Base-by-base conservation (phyloP, 2,888 invertebrate genomes). In the Arge pagana region DNA sequence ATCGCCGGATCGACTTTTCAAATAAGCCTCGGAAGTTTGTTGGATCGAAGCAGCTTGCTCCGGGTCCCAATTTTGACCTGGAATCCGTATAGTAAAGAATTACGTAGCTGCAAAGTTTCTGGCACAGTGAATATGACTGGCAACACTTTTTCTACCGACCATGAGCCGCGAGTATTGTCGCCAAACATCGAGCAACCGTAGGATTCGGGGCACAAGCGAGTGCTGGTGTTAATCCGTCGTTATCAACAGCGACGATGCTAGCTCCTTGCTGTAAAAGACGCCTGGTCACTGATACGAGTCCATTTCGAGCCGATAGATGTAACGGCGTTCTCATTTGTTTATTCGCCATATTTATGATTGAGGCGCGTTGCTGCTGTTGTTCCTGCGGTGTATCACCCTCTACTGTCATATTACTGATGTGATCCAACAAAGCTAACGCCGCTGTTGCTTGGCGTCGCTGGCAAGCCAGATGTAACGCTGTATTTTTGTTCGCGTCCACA, bases 381-480 rank as follows among this genome's bases (percentile, higher is more conserved):
- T 45, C 45, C 45, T 45, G 45, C 23, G 15, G 2, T 10, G 23
- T 45, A 33, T 45, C 45, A 15, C 33, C 45, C n/a, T 45, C 61
- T 23, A 74, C 62, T 30, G 66, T 65, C 1, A 67, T 63, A 51
- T 81, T 78, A 40, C 77, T 77, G 54, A 81, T 78, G 65, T 79
- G 79, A 59, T 83, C 82, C 58, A 85, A 70, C 19, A 85, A 70
- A 24, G 83, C 64, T 52, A 83, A 75, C 39, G 84, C 83, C 55
- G 82, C 80, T 49, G 79, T 77, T 55, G 80, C 81, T 65, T 84
- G 81, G 57, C 78, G 80, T 66, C 80, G 78, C 56, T 81, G 74
- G 67, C 85, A 85, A 21, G 85, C 83, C 65, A 82, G 79, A 65
- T 85, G 85, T 57, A 86, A 71, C 19, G 83, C 82, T n/a, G 84